phyloP scores from a whole-genome alignment of 2,113 vertebrate genomes.

The Sterrhoptilus dennistouni region DNA sequence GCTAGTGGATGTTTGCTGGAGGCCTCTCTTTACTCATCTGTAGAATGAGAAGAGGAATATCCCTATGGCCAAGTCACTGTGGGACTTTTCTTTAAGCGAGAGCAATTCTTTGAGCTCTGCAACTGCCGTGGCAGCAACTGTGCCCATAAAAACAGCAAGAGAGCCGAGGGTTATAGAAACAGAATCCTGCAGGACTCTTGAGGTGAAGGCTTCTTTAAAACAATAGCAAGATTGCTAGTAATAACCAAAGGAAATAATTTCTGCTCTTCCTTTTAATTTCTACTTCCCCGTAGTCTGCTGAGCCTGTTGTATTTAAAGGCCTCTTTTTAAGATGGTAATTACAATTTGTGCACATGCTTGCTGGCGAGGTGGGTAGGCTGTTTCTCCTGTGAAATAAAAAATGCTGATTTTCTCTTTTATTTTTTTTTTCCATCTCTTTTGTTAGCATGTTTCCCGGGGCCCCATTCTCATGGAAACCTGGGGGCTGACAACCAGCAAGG shows the following conservation, averaged over 20 bases:
- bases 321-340: neutral
- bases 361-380: neutral
- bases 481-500: neutral
- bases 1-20: neutral
- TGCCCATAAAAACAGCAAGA: neutral
- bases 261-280: constrained; percentile 3
- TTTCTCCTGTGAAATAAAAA: neutral
- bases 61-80: fast-evolving
- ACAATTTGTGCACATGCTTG: neutral
- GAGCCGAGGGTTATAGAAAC: neutral
- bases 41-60: neutral
- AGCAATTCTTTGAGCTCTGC: neutral
- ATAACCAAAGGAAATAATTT: neutral
- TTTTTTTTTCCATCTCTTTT: neutral
- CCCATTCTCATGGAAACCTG: neutral
- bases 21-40: neutral
- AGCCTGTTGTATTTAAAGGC: neutral
- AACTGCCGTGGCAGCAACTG: neutral
- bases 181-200: neutral
- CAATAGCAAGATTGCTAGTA: neutral
- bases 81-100: neutral
- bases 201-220: neutral
- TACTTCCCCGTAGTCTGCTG: neutral
- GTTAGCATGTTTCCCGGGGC: neutral
- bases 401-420: neutral